phyloP scores from a whole-genome alignment of 2,888 invertebrate species.

The Lepeophtheirus nordmannii region DNA sequence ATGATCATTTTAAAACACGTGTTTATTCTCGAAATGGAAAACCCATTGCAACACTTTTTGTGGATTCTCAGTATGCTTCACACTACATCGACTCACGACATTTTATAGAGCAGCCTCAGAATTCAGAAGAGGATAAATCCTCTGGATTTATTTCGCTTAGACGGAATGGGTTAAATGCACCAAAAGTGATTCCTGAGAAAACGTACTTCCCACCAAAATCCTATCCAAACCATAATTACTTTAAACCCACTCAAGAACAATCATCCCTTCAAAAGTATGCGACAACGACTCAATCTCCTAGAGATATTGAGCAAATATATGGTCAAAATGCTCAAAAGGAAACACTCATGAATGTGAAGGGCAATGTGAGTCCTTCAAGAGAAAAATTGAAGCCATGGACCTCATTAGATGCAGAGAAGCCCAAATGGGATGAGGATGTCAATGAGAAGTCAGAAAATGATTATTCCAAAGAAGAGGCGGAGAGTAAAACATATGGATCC shows the following conservation, averaged over 20 bases:
- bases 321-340: no score
- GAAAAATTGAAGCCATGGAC: background rate
- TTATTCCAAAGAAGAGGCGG: background rate
- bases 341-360: no score
- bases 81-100: background rate
- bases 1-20: background rate
- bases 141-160: background rate
- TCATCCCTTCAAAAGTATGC: no score
- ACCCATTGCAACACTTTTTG: slow-evolving; percentile 5
- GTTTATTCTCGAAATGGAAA: background rate
- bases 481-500: background rate
- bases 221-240: background rate
- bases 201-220: background rate
- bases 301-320: background rate
- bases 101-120: background rate
- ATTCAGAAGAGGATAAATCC: background rate
- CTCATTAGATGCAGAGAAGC: background rate
- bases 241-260: no score
- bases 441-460: background rate
- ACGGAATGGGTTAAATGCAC: background rate
- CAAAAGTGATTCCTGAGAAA: background rate
- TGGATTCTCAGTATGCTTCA: background rate
- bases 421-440: no score
- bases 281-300: background rate
- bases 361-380: no score